Evolutionary conservation across 2,888 invertebrate genomes (phyloP).

Genomic region (Pseudococcus viburni): DNA sequence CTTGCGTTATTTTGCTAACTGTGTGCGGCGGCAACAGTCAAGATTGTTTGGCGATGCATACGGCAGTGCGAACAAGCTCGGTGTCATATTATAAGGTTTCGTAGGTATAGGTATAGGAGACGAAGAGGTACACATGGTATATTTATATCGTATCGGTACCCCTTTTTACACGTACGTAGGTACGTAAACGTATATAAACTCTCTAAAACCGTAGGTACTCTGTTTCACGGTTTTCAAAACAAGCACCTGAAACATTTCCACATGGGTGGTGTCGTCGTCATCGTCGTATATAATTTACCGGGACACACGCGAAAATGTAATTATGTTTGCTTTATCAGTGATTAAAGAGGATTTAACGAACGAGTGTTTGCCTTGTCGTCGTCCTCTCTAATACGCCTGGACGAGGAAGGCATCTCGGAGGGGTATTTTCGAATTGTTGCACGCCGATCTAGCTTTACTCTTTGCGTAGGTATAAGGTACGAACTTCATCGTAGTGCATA

Average conservation of each 20-base stretch:
- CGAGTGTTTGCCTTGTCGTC: slow-evolving; percentile 35
- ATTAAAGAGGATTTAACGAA: slow-evolving; percentile 48
- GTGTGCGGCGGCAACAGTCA: background rate
- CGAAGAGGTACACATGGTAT: background rate
- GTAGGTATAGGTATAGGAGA: background rate
- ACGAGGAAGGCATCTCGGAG: background rate
- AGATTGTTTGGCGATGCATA: slow-evolving; percentile 21
- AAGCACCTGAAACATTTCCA: slow-evolving; percentile 50
- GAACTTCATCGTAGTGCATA: background rate
- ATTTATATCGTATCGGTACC: background rate
- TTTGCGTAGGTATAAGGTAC: too few species aligned
- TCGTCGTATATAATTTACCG: slow-evolving; percentile 37
- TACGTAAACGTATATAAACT: background rate
- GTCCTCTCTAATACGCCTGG: background rate
- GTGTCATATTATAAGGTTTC: slow-evolving; percentile 26
- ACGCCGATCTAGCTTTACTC: background rate
- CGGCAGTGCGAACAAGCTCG: background rate
- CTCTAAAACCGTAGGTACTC: slow-evolving; percentile 27
- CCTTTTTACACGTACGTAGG: background rate
- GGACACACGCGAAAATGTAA: slow-evolving; percentile 55
- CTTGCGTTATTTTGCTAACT: background rate
- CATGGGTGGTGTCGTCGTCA: slow-evolving; percentile 2
- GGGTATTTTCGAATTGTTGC: slow-evolving; percentile 27
- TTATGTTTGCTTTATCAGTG: slow-evolving; percentile 50
- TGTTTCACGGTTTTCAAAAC: slow-evolving; percentile 44